Conservation (phyloP, 2,113 vertebrate species). For the Theristicus caerulescens region DNA sequence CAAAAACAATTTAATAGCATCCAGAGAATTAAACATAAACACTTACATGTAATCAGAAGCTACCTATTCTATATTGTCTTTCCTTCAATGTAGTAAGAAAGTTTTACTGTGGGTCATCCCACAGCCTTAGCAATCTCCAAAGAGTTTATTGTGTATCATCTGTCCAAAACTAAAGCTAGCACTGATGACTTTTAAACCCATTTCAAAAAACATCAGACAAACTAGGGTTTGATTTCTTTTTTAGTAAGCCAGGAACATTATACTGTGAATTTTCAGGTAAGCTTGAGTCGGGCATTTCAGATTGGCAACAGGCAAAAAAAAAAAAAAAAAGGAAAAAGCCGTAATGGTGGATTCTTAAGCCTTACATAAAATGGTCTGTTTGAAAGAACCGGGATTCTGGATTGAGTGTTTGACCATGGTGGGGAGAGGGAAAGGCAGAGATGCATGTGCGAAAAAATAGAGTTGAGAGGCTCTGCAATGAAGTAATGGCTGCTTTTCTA, state of each 20-base stretch:
- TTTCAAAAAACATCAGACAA: neutral
- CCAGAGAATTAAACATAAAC: neutral
- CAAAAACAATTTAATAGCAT: neutral
- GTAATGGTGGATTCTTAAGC: neutral
- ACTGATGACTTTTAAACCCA: neutral
- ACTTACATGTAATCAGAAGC: fast-evolving
- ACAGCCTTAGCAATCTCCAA: neutral
- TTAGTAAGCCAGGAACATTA: neutral
- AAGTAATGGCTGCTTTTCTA: neutral
- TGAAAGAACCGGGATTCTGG: neutral
- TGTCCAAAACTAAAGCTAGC: neutral
- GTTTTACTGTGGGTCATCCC: neutral
- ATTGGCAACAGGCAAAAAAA: neutral
- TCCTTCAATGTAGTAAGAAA: neutral
- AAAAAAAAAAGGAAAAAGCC: neutral
- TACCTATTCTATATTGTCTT: neutral
- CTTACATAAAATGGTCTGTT: neutral
- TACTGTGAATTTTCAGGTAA: neutral
- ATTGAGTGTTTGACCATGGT: too few relatives aligned
- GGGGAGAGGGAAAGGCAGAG: neutral
- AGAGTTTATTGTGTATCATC: neutral
- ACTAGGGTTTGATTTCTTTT: neutral
- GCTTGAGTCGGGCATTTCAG: neutral
- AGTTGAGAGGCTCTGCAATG: neutral
- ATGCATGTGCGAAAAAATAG: neutral